A percentile compares a stretch with the other conserved stretches of the same genome.
phyloP scores from a whole-genome alignment of 2,113 vertebrate species.

The Gavia stellata region DNA sequence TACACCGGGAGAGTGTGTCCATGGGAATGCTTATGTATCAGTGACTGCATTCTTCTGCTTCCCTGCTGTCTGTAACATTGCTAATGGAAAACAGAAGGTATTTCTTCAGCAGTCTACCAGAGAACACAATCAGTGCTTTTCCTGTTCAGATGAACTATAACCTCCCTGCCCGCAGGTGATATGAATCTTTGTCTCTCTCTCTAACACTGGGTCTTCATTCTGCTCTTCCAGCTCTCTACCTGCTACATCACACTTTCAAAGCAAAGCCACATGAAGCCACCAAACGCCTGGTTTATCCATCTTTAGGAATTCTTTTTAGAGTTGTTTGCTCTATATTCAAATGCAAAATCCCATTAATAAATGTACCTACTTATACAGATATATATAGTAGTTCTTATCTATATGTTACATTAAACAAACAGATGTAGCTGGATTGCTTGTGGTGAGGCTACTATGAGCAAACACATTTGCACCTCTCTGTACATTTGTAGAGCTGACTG shows the following conservation, averaged over 20 bases:
- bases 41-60: not conserved
- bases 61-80: not conserved
- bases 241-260: not conserved
- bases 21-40: not conserved
- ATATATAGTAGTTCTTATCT: not conserved
- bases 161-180: not conserved
- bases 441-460: not conserved
- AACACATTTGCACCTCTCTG: not conserved
- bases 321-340: not conserved
- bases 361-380: not conserved
- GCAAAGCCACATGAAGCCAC: not conserved
- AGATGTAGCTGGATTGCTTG: not conserved
- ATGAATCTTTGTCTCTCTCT: not conserved
- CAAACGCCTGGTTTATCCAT: not conserved
- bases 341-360: not conserved
- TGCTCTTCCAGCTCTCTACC: not conserved
- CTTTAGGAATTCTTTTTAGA: not conserved
- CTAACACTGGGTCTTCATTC: not conserved
- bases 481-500: not conserved
- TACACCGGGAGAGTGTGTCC: not conserved
- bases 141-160: not conserved
- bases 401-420: not conserved
- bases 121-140: not conserved
- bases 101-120: not conserved
- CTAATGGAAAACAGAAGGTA: slow-evolving; percentile 5